Evolutionary conservation across 2,113 vertebrate species (phyloP).

Genomic region (Hepsetus odoe): DNA sequence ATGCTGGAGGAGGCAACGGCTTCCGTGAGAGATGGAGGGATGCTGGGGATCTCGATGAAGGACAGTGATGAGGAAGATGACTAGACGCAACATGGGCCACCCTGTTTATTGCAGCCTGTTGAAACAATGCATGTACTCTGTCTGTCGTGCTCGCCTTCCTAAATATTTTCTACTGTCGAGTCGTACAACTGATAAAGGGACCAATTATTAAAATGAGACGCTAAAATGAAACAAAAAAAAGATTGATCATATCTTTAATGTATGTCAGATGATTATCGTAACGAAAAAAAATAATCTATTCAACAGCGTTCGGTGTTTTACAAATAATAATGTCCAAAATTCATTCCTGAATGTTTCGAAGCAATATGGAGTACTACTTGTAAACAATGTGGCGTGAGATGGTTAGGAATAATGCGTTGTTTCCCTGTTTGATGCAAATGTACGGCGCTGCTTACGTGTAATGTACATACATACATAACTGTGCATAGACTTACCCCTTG

Average conservation of each 20-base stretch:
- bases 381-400: conserved; percentile 79
- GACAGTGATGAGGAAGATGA: conserved; percentile 97
- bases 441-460: conserved; percentile 80
- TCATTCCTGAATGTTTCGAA: conserved; percentile 84
- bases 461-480: conserved; percentile 78
- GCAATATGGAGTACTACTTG: conserved; percentile 86
- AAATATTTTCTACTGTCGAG: conserved; percentile 78
- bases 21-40: conserved; percentile 91
- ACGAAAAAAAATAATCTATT: conserved; percentile 30
- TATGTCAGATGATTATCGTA: conserved; percentile 29
- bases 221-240: conserved; percentile 57
- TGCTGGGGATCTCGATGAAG: conserved; percentile 97
- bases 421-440: conserved; percentile 78
- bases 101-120: conserved; percentile 67
- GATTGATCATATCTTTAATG: conserved; percentile 26
- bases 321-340: conserved; percentile 76
- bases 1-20: conserved; percentile 95
- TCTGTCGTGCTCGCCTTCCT: conserved; percentile 82
- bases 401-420: conserved; percentile 78
- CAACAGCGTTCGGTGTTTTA: conserved; percentile 79
- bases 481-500: conserved; percentile 76
- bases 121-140: conserved; percentile 85
- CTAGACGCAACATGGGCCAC: conserved; percentile 62
- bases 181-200: conserved; percentile 76
- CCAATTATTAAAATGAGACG: conserved; percentile 59